A percentile compares a stretch with the other conserved stretches of the same genome.
phyloP scores from a whole-genome alignment of 1,140 invertebrate species.

The Drosophila tristis region DNA sequence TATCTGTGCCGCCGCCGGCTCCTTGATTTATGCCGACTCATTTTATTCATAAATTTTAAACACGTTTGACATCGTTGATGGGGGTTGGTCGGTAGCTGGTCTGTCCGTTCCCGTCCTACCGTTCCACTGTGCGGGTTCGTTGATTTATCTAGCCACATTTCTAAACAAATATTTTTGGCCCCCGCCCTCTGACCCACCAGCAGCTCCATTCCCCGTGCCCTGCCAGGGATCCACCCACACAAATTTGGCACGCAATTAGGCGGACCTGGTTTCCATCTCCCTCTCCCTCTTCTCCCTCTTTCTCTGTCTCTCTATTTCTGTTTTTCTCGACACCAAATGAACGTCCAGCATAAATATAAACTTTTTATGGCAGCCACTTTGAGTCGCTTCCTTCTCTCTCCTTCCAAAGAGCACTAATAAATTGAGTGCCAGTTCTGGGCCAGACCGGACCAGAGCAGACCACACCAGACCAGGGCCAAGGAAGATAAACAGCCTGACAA shows the following conservation, averaged over 20 bases:
- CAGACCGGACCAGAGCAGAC: constrained; percentile 1
- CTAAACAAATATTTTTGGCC: constrained; percentile 65
- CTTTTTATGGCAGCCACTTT: constrained; percentile 51
- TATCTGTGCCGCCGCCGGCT: constrained; percentile 29
- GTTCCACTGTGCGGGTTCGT: constrained; percentile 2
- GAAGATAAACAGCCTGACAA: constrained; percentile 11
- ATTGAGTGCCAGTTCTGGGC: constrained; percentile 51
- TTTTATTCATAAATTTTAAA: constrained; percentile 81
- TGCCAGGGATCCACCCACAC: constrained; percentile 52
- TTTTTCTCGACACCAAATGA: constrained; percentile 23
- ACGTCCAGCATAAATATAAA: constrained; percentile 65
- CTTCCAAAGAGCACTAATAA: constrained; percentile 38
- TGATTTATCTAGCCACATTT: constrained; percentile 74
- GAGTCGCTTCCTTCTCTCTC: constrained; percentile 13
- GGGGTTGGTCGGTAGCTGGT: constrained; percentile 7
- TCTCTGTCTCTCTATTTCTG: neutral
- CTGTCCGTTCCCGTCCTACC: no score
- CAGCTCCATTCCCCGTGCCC: neutral
- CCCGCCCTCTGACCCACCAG: neutral
- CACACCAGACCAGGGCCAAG: neutral
- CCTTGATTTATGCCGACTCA: constrained; percentile 76
- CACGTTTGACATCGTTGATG: constrained; percentile 45
- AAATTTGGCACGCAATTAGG: constrained; percentile 80
- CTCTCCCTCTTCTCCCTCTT: neutral
- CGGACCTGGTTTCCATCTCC: neutral